Evolutionary conservation across 2,113 vertebrate genomes (phyloP).

Genomic region (Balaeniceps rex): DNA sequence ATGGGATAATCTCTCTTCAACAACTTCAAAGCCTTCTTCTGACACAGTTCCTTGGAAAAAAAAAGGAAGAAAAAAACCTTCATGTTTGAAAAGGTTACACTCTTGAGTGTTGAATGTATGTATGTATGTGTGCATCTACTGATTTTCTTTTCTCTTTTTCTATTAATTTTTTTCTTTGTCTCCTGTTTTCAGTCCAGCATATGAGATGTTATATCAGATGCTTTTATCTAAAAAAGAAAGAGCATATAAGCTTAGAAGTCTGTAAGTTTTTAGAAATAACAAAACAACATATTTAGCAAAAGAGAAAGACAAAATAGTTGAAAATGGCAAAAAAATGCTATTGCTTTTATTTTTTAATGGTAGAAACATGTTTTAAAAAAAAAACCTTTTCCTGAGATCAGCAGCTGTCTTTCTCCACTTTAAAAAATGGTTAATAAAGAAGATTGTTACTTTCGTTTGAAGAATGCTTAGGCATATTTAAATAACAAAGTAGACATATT

Average conservation of each 20-base stretch:
- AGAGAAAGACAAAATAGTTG: not conserved
- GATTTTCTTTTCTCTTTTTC: not conserved
- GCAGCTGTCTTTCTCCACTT: not conserved
- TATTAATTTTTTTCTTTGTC: not conserved
- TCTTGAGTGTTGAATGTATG: not conserved
- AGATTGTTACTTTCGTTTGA: not conserved
- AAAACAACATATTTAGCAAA: not conserved
- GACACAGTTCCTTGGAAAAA: not conserved
- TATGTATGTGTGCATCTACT: not conserved
- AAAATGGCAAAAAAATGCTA: not conserved
- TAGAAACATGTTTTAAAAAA: not conserved
- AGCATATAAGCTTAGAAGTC: not conserved
- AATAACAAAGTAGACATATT: not conserved
- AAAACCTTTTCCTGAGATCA: not conserved
- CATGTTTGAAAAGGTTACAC: not conserved
- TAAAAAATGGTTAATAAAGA: not conserved
- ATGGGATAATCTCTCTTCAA: not conserved
- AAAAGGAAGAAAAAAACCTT: not conserved
- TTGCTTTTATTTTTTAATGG: not conserved
- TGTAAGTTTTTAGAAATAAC: not conserved
- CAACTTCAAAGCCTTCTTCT: not conserved
- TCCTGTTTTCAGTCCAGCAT: not conserved
- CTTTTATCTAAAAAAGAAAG: not conserved
- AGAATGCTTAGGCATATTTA: not conserved
- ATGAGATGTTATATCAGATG: not conserved